Evolutionary conservation across 2,113 vertebrate species (phyloP).

Genomic region (Colistium nudipinnis): DNA sequence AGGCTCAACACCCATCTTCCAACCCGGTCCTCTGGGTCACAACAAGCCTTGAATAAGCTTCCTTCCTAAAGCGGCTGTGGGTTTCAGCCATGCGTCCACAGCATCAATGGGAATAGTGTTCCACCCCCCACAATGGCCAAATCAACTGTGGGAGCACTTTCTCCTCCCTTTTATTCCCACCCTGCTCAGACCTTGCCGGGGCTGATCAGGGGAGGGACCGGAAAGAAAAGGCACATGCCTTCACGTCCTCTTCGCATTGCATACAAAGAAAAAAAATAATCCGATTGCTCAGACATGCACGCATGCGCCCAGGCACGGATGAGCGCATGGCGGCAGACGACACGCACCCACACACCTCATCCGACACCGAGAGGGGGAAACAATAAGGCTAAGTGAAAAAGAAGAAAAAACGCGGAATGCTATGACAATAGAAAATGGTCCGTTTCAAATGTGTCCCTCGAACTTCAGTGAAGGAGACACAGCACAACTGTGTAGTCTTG

Average conservation of each 20-base stretch:
- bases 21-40: slow-evolving; percentile 65
- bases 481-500: neutral
- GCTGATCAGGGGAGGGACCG: slow-evolving; percentile 64
- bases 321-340: slow-evolving; percentile 42
- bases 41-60: slow-evolving; percentile 66
- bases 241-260: slow-evolving; percentile 76
- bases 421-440: slow-evolving; percentile 4
- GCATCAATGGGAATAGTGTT: slow-evolving; percentile 78
- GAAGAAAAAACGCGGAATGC: slow-evolving; percentile 22
- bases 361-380: slow-evolving; percentile 28
- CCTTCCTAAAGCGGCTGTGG: slow-evolving; percentile 73
- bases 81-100: slow-evolving; percentile 74
- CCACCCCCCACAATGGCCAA: slow-evolving; percentile 73
- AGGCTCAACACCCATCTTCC: slow-evolving; percentile 74
- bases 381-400: slow-evolving; percentile 43
- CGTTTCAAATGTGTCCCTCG: slow-evolving; percentile 16
- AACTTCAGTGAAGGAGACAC: slow-evolving; percentile 7
- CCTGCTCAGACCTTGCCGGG: slow-evolving; percentile 70
- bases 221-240: slow-evolving; percentile 81
- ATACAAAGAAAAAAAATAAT: slow-evolving; percentile 71
- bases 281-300: slow-evolving; percentile 72
- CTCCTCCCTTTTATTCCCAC: slow-evolving; percentile 70
- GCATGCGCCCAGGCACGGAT: slow-evolving; percentile 56
- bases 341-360: slow-evolving; percentile 51
- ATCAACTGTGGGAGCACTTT: slow-evolving; percentile 73